Conservation (phyloP, 30 jellyfish, hydroid and myxozoan species). For the Turritopsis dohrnii region DNA sequence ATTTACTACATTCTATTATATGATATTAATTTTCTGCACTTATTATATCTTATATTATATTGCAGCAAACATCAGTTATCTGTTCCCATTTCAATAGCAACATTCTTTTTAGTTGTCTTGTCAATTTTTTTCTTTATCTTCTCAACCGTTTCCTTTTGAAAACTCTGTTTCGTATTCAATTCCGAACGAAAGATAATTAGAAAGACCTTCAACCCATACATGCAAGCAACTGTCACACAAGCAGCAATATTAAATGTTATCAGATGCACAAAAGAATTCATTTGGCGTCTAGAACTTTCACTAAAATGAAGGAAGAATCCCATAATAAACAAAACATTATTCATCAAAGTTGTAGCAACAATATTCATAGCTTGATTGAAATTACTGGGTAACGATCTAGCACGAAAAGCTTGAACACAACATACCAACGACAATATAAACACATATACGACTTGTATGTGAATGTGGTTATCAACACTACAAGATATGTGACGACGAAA, state of each 20-base stretch:
- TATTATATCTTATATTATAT: no score
- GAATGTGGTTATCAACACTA: neutral
- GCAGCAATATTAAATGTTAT: neutral
- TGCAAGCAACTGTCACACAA: neutral
- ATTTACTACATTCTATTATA: no score
- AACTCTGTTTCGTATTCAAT: neutral
- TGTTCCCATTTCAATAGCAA: no score
- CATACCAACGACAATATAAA: neutral
- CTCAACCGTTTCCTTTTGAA: neutral
- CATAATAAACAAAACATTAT: neutral
- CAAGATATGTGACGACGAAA: neutral
- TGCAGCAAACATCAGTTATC: no score
- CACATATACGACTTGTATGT: neutral
- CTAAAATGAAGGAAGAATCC: neutral
- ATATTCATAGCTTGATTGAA: constrained; percentile 5
- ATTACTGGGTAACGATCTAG: neutral
- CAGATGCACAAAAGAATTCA: neutral
- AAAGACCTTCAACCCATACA: neutral
- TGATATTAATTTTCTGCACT: no score
- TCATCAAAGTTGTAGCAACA: neutral
- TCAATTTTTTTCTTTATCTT: neutral
- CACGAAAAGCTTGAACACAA: neutral
- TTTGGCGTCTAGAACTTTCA: neutral
- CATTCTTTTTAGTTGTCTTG: neutral
- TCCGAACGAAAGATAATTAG: neutral